Evolutionary conservation across 2,888 invertebrate species (phyloP).

Genomic region (Drosophila algonquin): DNA sequence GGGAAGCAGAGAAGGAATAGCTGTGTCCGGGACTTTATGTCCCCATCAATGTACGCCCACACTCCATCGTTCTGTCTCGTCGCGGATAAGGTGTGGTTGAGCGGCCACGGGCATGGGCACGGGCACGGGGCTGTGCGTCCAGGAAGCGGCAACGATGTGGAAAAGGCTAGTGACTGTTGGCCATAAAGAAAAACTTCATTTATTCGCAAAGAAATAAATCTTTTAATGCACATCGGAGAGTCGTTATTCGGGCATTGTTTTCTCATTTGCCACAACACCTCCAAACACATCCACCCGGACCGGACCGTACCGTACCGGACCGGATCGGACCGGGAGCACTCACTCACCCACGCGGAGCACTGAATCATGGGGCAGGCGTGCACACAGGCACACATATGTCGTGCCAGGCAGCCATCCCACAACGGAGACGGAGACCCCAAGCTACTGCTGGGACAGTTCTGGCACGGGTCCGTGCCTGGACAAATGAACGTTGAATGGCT

Average conservation of each 20-base stretch:
- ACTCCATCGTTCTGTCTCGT: slow-evolving; percentile 15
- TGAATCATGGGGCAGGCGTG: slow-evolving; percentile 1
- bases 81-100: background rate
- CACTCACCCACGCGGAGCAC: background rate
- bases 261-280: slow-evolving; percentile 76
- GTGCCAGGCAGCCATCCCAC: slow-evolving; percentile 52
- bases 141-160: slow-evolving; percentile 12
- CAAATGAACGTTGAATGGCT: slow-evolving; percentile 67
- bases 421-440: slow-evolving; percentile 26
- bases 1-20: slow-evolving; percentile 5
- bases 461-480: slow-evolving; percentile 22
- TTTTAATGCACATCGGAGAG: slow-evolving; percentile 76
- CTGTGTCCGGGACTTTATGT: slow-evolving; percentile 52
- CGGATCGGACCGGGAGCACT: background rate
- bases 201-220: slow-evolving; percentile 73
- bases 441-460: slow-evolving; percentile 43
- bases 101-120: background rate
- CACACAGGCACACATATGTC: slow-evolving; percentile 37
- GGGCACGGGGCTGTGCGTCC: background rate
- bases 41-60: slow-evolving; percentile 42
- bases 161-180: slow-evolving; percentile 23
- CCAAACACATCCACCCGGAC: slow-evolving; percentile 34
- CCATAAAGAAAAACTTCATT: slow-evolving; percentile 74
- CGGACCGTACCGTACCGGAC: background rate
- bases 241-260: slow-evolving; percentile 76